These are phyloP conservation scores for Aphelenchoides fujianensis DNA, from an alignment of 1,140 invertebrate genomes.

Conservation along the genomic window DNA sequence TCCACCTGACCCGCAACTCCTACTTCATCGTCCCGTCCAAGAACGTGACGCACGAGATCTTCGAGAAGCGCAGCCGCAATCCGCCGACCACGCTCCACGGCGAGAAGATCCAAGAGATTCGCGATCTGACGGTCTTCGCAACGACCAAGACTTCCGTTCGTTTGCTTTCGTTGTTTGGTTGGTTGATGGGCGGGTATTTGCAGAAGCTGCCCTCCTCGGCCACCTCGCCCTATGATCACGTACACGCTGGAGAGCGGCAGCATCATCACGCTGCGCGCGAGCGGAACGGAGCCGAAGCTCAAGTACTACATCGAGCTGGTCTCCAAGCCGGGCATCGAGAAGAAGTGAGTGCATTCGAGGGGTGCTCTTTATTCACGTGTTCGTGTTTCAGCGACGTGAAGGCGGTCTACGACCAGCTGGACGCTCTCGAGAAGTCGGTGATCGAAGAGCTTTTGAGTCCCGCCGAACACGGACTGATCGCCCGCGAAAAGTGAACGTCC, in stretches of 20 bases:
- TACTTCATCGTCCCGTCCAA: conserved; percentile 57
- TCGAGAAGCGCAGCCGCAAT: conserved; percentile 40
- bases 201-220: conserved; percentile 71
- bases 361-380: too few species aligned
- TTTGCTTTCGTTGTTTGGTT: too few species aligned
- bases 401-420: conserved; percentile 9
- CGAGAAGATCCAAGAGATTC: conserved; percentile 72
- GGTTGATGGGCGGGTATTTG: too few species aligned
- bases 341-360: conserved; percentile 33
- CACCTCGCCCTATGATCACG: conserved; percentile 89
- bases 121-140: conserved; percentile 73
- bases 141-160: conserved; percentile 64
- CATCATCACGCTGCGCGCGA: conserved; percentile 82
- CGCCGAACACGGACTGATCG: background rate
- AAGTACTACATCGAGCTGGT: conserved; percentile 90
- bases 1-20: conserved; percentile 54
- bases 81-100: conserved; percentile 72
- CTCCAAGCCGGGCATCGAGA: conserved; percentile 55
- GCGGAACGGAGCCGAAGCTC: conserved; percentile 96
- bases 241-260: conserved; percentile 84
- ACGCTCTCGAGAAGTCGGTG: conserved; percentile 7
- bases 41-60: conserved; percentile 47
- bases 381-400: conserved; percentile 11
- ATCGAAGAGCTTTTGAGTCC: conserved; percentile 3
- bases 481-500: conserved; percentile 17